A percentile compares a stretch with the other conserved stretches of the same genome.
Conservation (phyloP, 2,797 vertebrate genomes). For the Pterois miles region DNA sequence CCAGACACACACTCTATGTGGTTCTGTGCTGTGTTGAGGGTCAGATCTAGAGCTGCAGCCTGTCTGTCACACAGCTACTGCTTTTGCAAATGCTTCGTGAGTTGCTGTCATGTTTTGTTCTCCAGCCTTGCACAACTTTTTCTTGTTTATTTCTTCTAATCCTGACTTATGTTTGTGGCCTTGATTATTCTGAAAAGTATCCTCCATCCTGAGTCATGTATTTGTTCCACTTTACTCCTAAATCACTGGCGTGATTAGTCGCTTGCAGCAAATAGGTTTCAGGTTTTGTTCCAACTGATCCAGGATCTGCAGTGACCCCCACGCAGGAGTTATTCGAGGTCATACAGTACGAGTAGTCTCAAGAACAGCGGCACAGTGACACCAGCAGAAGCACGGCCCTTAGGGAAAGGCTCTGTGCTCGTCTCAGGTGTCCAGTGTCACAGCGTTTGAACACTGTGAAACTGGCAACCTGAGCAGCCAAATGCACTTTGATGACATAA, state of each 20-base stretch:
- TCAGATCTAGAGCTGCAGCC: neutral
- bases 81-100: neutral
- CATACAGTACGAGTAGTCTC: slow-evolving; percentile 1
- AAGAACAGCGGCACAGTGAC: neutral
- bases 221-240: slow-evolving; percentile 22
- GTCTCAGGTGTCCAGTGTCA: slow-evolving; percentile 31
- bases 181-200: slow-evolving; percentile 26
- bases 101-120: slow-evolving; percentile 12
- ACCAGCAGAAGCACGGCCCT: slow-evolving; percentile 11
- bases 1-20: neutral
- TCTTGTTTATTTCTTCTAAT: slow-evolving; percentile 27
- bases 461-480: slow-evolving; percentile 6
- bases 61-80: neutral
- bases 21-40: neutral
- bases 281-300: slow-evolving; percentile 15
- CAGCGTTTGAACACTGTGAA: neutral
- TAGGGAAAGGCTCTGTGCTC: neutral
- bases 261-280: slow-evolving; percentile 31
- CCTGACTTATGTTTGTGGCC: slow-evolving; percentile 6
- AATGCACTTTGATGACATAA: neutral
- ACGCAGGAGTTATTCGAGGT: slow-evolving; percentile 17
- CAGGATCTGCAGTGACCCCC: slow-evolving; percentile 21
- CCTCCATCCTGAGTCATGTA: slow-evolving; percentile 18
- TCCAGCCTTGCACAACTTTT: slow-evolving; percentile 13
- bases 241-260: slow-evolving; percentile 6